A percentile compares a stretch with the other conserved stretches of the same genome.
These are phyloP conservation scores for Cephonodes hylas DNA, from an alignment of 2,888 invertebrate genomes.

Conservation along the genomic window DNA sequence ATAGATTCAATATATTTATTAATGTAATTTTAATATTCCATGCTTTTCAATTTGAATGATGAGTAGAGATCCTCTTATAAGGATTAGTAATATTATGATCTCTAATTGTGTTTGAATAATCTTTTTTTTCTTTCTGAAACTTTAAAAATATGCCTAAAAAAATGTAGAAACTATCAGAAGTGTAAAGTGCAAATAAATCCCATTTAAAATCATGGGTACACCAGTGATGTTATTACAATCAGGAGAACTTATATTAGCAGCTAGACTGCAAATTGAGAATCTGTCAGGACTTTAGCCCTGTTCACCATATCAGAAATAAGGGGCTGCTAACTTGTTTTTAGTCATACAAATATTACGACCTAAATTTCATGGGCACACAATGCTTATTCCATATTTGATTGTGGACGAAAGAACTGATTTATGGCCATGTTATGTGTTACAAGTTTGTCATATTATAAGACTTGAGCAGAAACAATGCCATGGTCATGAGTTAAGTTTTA, in stretches of 20 bases:
- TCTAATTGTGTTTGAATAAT: background rate
- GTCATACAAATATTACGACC: background rate
- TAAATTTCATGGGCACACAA: background rate
- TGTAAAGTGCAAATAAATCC: background rate
- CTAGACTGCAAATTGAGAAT: background rate
- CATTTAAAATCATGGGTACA: background rate
- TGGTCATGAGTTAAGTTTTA: background rate
- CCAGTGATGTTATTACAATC: background rate
- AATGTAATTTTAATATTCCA: constrained; percentile 24
- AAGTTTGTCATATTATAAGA: background rate
- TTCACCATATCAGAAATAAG: background rate
- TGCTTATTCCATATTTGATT: background rate
- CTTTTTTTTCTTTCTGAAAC: background rate
- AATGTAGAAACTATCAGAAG: background rate
- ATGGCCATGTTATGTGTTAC: background rate
- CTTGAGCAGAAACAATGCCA: background rate
- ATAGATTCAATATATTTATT: constrained; percentile 20
- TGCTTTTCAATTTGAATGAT: constrained; percentile 12
- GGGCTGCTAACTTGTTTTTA: background rate
- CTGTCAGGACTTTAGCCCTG: background rate
- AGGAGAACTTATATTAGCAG: background rate
- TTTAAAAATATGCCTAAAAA: background rate
- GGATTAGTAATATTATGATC: background rate
- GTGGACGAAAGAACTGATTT: background rate
- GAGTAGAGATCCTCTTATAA: background rate